These are phyloP conservation scores for Loxodonta africana DNA, from an alignment of 2,113 vertebrate species.

Conservation along the genomic window DNA sequence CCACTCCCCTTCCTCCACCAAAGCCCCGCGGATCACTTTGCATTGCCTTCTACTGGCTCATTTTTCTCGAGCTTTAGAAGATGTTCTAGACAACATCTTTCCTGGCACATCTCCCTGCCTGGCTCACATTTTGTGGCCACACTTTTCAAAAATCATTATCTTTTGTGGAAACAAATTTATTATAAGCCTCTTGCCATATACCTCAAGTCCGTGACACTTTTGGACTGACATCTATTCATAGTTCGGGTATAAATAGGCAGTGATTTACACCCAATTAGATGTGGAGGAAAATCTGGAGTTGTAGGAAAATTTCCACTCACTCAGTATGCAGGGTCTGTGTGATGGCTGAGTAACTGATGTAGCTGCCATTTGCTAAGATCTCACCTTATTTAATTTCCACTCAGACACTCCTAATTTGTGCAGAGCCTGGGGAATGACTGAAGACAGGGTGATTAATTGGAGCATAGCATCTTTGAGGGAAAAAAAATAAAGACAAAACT, in stretches of 20 bases:
- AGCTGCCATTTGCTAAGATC: slow-evolving; percentile 75
- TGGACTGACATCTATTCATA: slow-evolving; percentile 15
- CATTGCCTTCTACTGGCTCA: neutral
- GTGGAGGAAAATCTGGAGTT: slow-evolving; percentile 35
- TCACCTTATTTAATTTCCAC: slow-evolving; percentile 79
- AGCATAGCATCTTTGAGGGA: slow-evolving; percentile 48
- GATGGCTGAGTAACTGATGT: slow-evolving; percentile 60
- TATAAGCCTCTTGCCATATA: slow-evolving; percentile 25
- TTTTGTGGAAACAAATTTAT: slow-evolving; percentile 51
- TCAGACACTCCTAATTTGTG: slow-evolving; percentile 75
- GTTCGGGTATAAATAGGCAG: neutral
- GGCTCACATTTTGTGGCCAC: slow-evolving; percentile 11
- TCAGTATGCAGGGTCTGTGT: slow-evolving; percentile 50
- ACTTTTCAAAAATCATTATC: slow-evolving; percentile 65
- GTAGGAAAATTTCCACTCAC: slow-evolving; percentile 64
- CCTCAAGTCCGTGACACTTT: neutral
- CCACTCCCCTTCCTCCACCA: too few relatives aligned
- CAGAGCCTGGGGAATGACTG: slow-evolving; percentile 77
- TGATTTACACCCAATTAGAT: slow-evolving; percentile 64
- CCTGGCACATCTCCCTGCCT: neutral
- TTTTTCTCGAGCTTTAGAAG: neutral
- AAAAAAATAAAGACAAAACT: slow-evolving; percentile 50
- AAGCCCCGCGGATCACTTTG: neutral
- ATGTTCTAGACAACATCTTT: neutral
- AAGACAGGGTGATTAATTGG: slow-evolving; percentile 83